Evolutionary conservation across 2,888 invertebrate genomes (phyloP).

Genomic region (Scotopteryx bipunctaria): DNA sequence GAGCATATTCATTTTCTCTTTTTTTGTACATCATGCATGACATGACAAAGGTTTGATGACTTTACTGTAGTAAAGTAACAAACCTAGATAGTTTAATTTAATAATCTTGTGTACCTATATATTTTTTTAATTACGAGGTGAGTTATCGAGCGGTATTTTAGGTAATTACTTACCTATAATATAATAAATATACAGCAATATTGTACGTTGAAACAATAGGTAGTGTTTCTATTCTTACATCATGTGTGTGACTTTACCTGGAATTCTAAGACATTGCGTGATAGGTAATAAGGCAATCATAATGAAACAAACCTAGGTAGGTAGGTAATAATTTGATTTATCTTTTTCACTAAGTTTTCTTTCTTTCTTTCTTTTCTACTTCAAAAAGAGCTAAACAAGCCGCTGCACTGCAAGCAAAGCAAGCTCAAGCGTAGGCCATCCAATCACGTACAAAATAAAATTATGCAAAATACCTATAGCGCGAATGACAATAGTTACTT

Average conservation of each 20-base stretch:
- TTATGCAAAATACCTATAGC: constrained; percentile 35
- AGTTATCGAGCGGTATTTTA: neutral
- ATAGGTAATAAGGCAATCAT: constrained; percentile 5
- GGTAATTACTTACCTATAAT: too few relatives aligned
- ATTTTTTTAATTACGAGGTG: neutral
- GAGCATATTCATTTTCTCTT: too few relatives aligned
- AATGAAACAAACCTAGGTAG: constrained; percentile 1
- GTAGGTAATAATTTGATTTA: too few relatives aligned
- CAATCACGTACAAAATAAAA: constrained; percentile 44
- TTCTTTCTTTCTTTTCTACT: neutral
- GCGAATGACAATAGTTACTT: constrained; percentile 63
- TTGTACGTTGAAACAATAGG: too few relatives aligned
- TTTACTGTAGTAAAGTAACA: neutral
- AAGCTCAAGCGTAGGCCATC: constrained; percentile 4
- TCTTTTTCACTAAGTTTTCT: neutral
- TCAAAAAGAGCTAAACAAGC: neutral
- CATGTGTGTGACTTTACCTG: constrained; percentile 22
- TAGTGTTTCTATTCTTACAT: neutral
- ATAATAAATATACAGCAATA: too few relatives aligned
- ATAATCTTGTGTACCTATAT: constrained; percentile 15
- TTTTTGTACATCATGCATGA: too few relatives aligned
- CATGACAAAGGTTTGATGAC: too few relatives aligned
- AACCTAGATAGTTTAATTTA: constrained; percentile 13
- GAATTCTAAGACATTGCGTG: constrained; percentile 17
- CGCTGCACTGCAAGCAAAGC: neutral